These are phyloP conservation scores for Noctua pronuba DNA, from an alignment of 2,888 invertebrate genomes.

Conservation along the genomic window DNA sequence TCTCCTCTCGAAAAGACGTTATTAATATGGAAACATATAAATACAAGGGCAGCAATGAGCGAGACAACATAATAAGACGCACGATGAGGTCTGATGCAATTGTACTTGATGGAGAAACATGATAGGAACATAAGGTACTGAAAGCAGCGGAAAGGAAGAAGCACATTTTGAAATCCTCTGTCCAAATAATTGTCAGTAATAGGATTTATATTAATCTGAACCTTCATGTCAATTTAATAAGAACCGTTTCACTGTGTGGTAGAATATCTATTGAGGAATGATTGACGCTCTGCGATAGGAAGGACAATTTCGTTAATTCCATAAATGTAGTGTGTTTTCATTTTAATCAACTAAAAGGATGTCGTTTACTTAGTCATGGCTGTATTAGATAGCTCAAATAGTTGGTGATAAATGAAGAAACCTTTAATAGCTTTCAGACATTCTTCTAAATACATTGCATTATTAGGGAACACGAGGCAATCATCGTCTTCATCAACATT, in stretches of 20 bases:
- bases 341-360: slow-evolving; percentile 30
- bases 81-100: slow-evolving; percentile 46
- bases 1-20: rapidly evolving
- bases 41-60: slow-evolving; percentile 10
- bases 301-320: neutral
- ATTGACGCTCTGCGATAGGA: neutral
- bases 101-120: slow-evolving; percentile 37
- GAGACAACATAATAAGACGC: slow-evolving; percentile 25
- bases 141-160: slow-evolving; percentile 27
- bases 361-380: neutral
- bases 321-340: no score
- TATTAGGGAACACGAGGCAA: neutral
- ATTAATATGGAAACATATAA: neutral
- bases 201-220: neutral
- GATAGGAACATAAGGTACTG: slow-evolving; percentile 34
- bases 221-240: slow-evolving; percentile 23
- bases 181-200: slow-evolving; percentile 26
- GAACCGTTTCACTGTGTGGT: neutral
- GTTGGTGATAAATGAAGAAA: neutral
- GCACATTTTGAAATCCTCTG: slow-evolving; percentile 17
- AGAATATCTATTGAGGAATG: neutral
- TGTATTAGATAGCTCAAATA: neutral
- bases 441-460: neutral
- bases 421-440: neutral
- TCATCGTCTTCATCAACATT: neutral